phyloP scores from a whole-genome alignment of 2,888 invertebrate species.

The Odontocolon sp. region DNA sequence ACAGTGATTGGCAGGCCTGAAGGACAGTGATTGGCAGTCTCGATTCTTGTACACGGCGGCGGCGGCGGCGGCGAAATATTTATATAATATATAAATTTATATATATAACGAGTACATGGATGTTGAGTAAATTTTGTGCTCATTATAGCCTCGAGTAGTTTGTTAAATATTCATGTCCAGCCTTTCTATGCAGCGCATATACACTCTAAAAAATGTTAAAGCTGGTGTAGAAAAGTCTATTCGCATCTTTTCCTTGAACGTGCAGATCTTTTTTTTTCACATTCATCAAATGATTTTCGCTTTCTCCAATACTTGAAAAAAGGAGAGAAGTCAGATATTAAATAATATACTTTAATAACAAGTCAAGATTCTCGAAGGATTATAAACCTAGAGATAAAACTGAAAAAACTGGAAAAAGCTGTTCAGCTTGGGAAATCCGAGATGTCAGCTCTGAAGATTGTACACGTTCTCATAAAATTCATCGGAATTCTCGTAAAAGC shows the following conservation, averaged over 20 bases:
- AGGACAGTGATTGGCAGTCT: no score
- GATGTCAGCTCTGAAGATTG: neutral
- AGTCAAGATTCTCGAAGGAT: neutral
- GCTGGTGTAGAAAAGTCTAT: neutral
- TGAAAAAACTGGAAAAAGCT: neutral
- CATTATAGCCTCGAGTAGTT: constrained; percentile 42
- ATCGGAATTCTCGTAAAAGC: constrained; percentile 36
- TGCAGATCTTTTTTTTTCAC: neutral
- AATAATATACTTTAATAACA: neutral
- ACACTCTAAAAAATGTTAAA: constrained; percentile 13
- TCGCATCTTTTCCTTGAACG: neutral
- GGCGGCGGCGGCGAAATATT: no score
- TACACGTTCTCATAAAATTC: constrained; percentile 34
- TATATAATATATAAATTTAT: neutral
- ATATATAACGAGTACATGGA: neutral
- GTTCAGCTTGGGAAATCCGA: neutral
- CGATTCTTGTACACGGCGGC: no score
- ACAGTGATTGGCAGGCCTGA: no score
- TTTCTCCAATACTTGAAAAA: neutral
- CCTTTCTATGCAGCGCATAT: constrained; percentile 9
- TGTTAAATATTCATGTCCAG: constrained; percentile 35
- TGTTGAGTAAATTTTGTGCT: constrained; percentile 42
- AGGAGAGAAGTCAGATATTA: neutral
- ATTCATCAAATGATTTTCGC: neutral
- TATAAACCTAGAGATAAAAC: neutral